Evolutionary conservation across 2,797 vertebrate species (phyloP).

Genomic region (Anguilla obscura): DNA sequence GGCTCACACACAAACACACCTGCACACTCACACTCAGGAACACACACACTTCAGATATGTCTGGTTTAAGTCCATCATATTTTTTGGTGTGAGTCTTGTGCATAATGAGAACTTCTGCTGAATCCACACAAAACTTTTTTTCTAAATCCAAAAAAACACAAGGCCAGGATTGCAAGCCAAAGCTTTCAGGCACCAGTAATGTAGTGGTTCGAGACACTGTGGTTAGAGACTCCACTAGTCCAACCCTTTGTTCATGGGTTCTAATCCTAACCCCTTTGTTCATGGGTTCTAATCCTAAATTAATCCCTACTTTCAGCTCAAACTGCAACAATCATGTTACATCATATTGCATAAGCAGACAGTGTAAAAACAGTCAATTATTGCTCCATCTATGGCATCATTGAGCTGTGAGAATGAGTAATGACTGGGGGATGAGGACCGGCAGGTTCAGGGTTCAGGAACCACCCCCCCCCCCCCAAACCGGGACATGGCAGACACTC

Average conservation of each 20-base stretch:
- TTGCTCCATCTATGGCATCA: not conserved
- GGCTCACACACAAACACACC: not conserved
- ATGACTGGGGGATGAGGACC: not conserved
- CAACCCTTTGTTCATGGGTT: not conserved
- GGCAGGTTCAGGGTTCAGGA: not conserved
- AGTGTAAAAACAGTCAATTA: not conserved
- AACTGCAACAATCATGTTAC: not conserved
- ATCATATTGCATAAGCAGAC: not conserved
- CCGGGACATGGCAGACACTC: conserved; percentile 49
- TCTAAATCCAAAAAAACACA: too few relatives aligned
- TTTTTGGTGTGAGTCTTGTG: not conserved
- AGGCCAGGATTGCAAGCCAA: not conserved
- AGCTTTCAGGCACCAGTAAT: not conserved
- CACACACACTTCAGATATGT: not conserved
- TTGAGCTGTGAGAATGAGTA: not conserved
- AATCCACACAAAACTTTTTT: too few relatives aligned
- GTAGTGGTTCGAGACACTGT: not conserved
- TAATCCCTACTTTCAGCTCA: not conserved
- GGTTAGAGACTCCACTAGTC: not conserved
- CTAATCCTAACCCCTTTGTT: not conserved
- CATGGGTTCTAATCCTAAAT: not conserved
- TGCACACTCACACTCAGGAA: not conserved
- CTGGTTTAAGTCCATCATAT: not conserved
- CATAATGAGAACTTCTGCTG: not conserved
- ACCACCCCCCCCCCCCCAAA: not conserved